Percentiles rank a stretch among this genome's conserved stretches.
Conservation (phyloP, 2,113 vertebrate genomes). For the Ciconia maguari region DNA sequence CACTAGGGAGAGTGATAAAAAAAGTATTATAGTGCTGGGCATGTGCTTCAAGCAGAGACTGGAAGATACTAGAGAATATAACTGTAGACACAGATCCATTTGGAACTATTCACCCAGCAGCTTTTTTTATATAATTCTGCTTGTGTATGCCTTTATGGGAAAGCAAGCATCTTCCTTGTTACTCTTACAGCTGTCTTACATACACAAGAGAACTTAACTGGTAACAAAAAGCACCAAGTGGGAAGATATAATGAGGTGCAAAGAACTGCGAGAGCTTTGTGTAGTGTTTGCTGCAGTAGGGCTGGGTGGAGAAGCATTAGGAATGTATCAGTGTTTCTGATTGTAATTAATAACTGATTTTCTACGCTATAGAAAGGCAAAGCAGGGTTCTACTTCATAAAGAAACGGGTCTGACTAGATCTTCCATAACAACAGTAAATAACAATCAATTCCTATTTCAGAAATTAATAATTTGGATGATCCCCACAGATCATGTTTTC, state of each 20-base stretch:
- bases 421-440: neutral
- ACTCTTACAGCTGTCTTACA: neutral
- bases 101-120: neutral
- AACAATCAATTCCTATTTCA: neutral
- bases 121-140: neutral
- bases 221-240: neutral
- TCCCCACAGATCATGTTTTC: neutral
- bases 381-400: neutral
- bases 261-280: neutral
- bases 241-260: neutral
- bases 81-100: neutral
- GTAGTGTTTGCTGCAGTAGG: neutral
- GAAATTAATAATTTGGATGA: neutral
- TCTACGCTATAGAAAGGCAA: neutral
- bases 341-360: neutral
- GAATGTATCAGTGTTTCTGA: neutral
- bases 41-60: neutral
- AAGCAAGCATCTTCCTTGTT: neutral
- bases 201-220: neutral
- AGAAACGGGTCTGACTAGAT: neutral
- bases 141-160: neutral
- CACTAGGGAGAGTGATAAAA: neutral
- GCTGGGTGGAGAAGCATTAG: neutral
- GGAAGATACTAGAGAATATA: neutral
- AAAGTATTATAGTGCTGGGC: neutral